These are phyloP conservation scores for Caenorhabditis sp. DNA, from an alignment of 2,888 invertebrate genomes.

Conservation along the genomic window DNA sequence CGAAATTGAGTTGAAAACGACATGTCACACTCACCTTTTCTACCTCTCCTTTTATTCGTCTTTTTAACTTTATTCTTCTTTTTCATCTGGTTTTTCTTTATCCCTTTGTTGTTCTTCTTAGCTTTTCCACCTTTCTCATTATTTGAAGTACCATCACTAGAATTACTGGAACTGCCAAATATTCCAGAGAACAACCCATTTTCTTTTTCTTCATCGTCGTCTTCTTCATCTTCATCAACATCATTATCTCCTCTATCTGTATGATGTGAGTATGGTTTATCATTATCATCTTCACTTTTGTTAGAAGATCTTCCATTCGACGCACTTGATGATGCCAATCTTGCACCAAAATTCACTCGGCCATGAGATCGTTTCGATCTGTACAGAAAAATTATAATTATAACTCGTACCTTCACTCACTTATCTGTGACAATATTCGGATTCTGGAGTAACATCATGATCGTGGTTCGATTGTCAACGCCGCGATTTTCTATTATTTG, in stretches of 20 bases:
- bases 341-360: background rate
- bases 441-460: slow-evolving; percentile 29
- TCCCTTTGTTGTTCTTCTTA: background rate
- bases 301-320: background rate
- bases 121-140: background rate
- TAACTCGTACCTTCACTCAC: background rate
- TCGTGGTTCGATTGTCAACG: slow-evolving; percentile 22
- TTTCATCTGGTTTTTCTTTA: slow-evolving; percentile 4
- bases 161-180: background rate
- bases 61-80: slow-evolving; percentile 7
- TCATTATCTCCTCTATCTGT: background rate
- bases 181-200: background rate
- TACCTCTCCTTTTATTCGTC: slow-evolving; percentile 3
- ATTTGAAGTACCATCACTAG: background rate
- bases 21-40: slow-evolving; percentile 4
- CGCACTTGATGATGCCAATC: background rate
- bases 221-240: slow-evolving; percentile 4
- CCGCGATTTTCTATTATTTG: slow-evolving; percentile 23
- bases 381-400: background rate
- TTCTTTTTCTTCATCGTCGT: slow-evolving; percentile 12
- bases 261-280: background rate
- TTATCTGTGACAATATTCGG: background rate
- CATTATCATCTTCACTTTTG: background rate
- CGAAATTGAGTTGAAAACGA: background rate
- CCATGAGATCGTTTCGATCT: slow-evolving; percentile 3